Evolutionary conservation across 92 coral and sea anemone genomes (phyloP), one percentile per base, ranked within the genome.

Genomic region (Zoanthus solanderi): DNA sequence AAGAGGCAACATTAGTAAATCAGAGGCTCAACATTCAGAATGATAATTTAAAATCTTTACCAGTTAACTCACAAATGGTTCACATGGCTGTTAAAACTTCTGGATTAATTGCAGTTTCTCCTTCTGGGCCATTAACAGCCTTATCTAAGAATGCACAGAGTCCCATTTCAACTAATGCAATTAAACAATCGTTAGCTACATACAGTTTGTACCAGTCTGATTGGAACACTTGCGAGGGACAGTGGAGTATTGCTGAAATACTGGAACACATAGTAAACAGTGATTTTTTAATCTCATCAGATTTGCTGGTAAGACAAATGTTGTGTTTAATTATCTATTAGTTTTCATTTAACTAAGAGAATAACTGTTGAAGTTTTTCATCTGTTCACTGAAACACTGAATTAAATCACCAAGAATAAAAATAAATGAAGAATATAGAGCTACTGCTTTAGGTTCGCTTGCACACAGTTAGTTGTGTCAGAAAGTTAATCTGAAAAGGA

Each of bases 211-310:
- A 56, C 15, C 47, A 15, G 14, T 53, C 85, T 9, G 47, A 31
- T 37, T 46, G 28, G 10, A 50, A 81, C 46, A 14, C 66, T 0
- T n/a, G n/a, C 75, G 63, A 66, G 3, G 29, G 44, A 23, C 66
- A 28, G 29, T 81, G 61, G 85, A 81, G 85, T 28, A 30, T 81
- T 65, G 74, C 75, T 65, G 85, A 81, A 46, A 23, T 81, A 6
- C 85, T 81, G 17, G 85, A 81, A 44, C 18, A 28, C 6, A 81
- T 81, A 11, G 29, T 81, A 13, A 81, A 81, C 32, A 18, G 46
- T 17, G 32, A 79, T 23, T 28, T 46, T 31, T 31, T 16, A 0
- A 1, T 53, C 14, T 28, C 44, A 9, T 44, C 74, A 13, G 23
- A 23, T 44, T 81, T 71, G 85, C 47, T 81, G 85, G 85, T 81